These are phyloP conservation scores for Drosophila bipectinata DNA, from an alignment of 1,140 invertebrate species.

Conservation along the genomic window DNA sequence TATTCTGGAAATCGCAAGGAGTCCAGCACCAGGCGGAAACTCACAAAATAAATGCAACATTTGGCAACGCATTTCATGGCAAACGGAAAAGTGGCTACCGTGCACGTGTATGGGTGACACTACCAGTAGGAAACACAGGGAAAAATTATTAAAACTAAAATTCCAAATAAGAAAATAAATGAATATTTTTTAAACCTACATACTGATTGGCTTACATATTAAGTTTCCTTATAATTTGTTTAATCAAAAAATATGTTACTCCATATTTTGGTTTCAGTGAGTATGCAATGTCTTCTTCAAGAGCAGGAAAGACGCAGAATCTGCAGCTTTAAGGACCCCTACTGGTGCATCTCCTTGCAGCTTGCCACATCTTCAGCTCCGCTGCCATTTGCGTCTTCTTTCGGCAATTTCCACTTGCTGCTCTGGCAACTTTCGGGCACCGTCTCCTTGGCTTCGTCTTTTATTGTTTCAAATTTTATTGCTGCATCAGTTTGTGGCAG, in stretches of 20 bases:
- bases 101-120: constrained; percentile 27
- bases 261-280: constrained; percentile 3
- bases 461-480: constrained; percentile 82
- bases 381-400: constrained; percentile 42
- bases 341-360: constrained; percentile 37
- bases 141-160: neutral
- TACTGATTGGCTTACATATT: no score
- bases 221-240: no score
- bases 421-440: constrained; percentile 45
- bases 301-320: constrained; percentile 30
- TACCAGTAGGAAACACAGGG: neutral
- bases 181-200: no score
- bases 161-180: neutral
- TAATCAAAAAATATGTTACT: no score
- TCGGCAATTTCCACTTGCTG: constrained; percentile 71
- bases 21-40: constrained; percentile 55
- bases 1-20: constrained; percentile 2
- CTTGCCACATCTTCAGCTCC: constrained; percentile 38
- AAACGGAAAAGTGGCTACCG: constrained; percentile 69
- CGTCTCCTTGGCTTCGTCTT: constrained; percentile 53
- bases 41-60: constrained; percentile 81
- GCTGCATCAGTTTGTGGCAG: constrained; percentile 77
- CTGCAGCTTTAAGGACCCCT: constrained; percentile 45
- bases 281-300: constrained; percentile 41
- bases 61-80: constrained; percentile 70